Evolutionary conservation across 2,113 vertebrate genomes (phyloP).

Genomic region (Candoia aspera): DNA sequence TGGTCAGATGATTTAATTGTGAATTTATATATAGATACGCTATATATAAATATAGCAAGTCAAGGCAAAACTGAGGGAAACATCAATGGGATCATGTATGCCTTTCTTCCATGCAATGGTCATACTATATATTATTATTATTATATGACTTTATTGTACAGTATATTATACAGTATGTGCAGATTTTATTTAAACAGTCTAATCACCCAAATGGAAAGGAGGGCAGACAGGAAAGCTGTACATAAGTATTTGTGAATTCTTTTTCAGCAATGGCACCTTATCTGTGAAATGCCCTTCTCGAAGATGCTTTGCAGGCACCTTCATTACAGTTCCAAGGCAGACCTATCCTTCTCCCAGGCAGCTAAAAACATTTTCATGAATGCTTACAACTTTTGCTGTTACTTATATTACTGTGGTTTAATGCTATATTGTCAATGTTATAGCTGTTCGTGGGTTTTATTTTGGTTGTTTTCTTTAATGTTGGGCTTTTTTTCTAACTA

Average conservation of each 20-base stretch:
- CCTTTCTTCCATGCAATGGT: not conserved
- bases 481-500: not conserved
- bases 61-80: not conserved
- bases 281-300: not conserved
- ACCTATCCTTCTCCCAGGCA: not conserved
- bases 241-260: not conserved
- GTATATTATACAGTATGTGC: not conserved
- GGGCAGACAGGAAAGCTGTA: not conserved
- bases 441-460: not conserved
- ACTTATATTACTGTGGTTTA: not conserved
- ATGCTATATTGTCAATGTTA: not conserved
- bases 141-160: not conserved
- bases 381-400: not conserved
- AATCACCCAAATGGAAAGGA: not conserved
- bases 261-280: not conserved
- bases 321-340: not conserved
- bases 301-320: not conserved
- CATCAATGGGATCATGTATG: not conserved
- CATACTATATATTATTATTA: not conserved
- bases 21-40: not conserved
- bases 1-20: not conserved
- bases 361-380: not conserved
- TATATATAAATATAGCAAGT: not conserved
- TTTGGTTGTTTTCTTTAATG: not conserved
- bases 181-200: not conserved